These are phyloP conservation scores for Amphipoea lucens DNA, from an alignment of 2,888 invertebrate genomes.

Conservation along the genomic window DNA sequence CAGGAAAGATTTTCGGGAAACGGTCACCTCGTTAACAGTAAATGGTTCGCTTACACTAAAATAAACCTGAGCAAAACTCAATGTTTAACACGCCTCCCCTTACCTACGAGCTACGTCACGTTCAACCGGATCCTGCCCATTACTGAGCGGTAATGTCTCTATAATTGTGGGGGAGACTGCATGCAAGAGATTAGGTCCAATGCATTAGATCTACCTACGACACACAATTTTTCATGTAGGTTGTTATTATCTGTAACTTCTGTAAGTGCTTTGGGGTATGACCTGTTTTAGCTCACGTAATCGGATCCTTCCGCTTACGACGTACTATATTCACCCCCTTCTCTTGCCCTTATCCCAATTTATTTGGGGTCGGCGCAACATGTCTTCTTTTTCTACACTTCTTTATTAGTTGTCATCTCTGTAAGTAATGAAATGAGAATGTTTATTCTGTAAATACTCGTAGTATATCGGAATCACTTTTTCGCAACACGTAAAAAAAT, in stretches of 20 bases:
- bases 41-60: not conserved
- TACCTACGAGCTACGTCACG: not conserved
- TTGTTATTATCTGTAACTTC: not conserved
- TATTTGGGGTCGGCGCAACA: too few relatives aligned
- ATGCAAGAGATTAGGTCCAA: not conserved
- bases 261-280: not conserved
- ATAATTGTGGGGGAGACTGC: conserved; percentile 34
- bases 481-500: too few relatives aligned
- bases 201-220: not conserved
- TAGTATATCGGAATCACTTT: too few relatives aligned
- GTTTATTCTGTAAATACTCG: too few relatives aligned
- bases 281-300: not conserved
- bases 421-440: too few relatives aligned
- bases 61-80: not conserved
- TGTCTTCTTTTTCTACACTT: too few relatives aligned
- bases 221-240: not conserved
- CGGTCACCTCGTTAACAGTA: not conserved
- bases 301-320: not conserved
- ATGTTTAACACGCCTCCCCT: conserved; percentile 9
- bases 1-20: not conserved
- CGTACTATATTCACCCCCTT: too few relatives aligned
- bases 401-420: too few relatives aligned
- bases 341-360: too few relatives aligned
- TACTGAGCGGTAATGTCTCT: conserved; percentile 28
- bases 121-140: conserved; percentile 11